Conservation (phyloP, 2,797 vertebrate species). For the Gila robusta region DNA sequence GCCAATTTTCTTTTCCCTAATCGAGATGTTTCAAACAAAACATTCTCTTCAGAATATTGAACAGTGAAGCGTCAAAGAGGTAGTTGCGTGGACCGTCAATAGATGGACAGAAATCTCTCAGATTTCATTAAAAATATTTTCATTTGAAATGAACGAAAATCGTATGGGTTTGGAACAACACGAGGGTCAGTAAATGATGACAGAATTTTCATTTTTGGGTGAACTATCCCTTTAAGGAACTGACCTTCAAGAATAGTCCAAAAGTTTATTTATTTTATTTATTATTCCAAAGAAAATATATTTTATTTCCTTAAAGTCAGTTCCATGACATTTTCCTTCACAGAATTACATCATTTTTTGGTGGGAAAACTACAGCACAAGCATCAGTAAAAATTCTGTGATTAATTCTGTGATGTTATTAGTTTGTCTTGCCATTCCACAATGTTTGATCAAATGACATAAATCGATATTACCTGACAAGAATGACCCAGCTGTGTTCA, state of each 20-base stretch:
- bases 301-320: neutral
- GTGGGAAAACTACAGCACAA: neutral
- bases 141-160: neutral
- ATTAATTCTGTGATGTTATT: neutral
- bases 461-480: neutral
- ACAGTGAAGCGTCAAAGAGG: neutral
- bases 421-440: neutral
- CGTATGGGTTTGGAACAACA: neutral
- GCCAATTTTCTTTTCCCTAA: neutral
- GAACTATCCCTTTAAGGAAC: neutral
- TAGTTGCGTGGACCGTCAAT: neutral
- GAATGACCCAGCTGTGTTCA: neutral
- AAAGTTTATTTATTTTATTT: neutral
- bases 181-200: neutral
- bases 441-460: neutral
- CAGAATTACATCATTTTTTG: neutral
- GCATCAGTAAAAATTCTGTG: neutral
- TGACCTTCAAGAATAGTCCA: neutral
- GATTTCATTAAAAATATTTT: neutral
- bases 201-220: neutral
- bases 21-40: neutral
- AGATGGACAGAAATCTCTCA: neutral
- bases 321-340: neutral
- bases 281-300: no score
- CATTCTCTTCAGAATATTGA: neutral